Evolutionary conservation across 2,113 vertebrate genomes (phyloP), one percentile per base, ranked within the genome.

Genomic region (Origma solitaria): DNA sequence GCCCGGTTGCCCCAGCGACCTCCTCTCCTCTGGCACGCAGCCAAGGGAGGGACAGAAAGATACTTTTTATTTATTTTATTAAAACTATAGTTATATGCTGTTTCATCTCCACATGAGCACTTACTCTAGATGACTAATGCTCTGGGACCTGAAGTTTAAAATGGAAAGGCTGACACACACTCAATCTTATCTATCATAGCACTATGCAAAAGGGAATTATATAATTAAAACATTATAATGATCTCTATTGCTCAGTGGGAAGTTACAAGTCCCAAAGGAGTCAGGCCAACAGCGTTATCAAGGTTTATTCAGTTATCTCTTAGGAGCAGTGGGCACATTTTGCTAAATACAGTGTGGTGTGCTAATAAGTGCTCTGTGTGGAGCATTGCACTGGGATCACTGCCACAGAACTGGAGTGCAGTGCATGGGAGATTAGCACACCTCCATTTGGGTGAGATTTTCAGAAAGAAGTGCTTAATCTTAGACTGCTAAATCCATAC

Each of bases 201-300:
- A 86, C 64, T 86, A 27, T 50, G 91, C 58, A 81, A 93, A 92
- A 94, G 95, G 95, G 92, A 96, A 97, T 97, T 88, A 85, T 33
- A 62, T 85, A 81, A 92, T 96, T 96, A 94, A 97, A 96, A 30
- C 57, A 58, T 47, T 80, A 64, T 90, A 57, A 87, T 66, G 65
- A 90, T 96, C 77, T 94, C 93, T 96, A 11, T 83, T 75, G 53
- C 64, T 92, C 85, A 68, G 75, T 88, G 86, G 86, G 97, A 82
- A 95, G 75, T 81, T 96, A 76, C 61, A 94, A 91, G 50, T 69
- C 93, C 85, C 96, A 60, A 50, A 97, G 95, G 94, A 91, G 45
- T 62, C 61, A 86, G 60, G 87, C 69, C 69, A 95, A 80, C 60
- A 84, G 70, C 80, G 72, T 96, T 97, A 97, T 97, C 96, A 87